Conservation (phyloP, 1,140 invertebrate species). For the Platorchestia sp. region DNA sequence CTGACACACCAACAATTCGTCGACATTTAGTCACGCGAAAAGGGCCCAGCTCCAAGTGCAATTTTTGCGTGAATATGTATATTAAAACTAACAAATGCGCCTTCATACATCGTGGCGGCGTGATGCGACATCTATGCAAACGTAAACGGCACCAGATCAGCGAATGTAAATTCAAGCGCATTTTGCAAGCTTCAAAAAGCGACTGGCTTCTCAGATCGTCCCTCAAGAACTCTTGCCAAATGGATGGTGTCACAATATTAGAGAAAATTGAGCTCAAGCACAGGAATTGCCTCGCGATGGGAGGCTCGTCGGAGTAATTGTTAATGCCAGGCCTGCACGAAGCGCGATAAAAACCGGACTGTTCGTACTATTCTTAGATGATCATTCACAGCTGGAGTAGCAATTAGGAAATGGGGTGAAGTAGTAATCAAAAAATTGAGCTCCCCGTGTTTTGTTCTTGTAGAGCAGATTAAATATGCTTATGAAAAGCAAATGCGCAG, state of each 20-base stretch:
- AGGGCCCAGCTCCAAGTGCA: no score
- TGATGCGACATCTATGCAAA: background rate
- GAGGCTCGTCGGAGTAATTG: background rate
- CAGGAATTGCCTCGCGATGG: background rate
- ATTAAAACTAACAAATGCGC: background rate
- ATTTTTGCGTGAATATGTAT: background rate
- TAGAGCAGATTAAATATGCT: background rate
- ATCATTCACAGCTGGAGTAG: background rate
- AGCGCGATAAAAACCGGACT: background rate
- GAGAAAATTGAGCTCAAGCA: background rate
- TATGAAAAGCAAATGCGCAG: no score
- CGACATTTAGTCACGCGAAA: background rate
- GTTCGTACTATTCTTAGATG: background rate
- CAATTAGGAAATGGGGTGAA: background rate
- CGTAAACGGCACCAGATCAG: background rate
- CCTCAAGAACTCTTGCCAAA: background rate
- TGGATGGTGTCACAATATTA: background rate
- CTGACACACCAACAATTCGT: background rate
- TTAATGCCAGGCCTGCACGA: background rate
- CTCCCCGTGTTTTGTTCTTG: background rate
- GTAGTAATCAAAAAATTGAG: background rate
- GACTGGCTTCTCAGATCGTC: background rate
- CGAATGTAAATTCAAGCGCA: background rate
- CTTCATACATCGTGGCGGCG: background rate
- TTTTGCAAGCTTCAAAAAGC: background rate